Conservation (phyloP, 2,888 invertebrate genomes). For the Hedychridium roseum region DNA sequence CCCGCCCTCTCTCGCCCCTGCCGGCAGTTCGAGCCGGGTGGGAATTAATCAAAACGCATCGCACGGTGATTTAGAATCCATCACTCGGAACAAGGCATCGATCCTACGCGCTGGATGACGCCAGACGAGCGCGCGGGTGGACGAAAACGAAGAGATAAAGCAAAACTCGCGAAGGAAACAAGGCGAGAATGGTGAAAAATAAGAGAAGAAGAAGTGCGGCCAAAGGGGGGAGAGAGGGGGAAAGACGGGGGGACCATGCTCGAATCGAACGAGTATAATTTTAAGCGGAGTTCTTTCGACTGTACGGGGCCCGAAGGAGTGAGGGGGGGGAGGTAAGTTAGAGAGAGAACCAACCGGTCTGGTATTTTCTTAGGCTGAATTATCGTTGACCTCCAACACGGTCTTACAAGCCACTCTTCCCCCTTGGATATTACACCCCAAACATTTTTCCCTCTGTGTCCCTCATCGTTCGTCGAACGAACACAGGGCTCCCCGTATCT, state of each 20-base stretch:
- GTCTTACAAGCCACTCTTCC: slow-evolving; percentile 51
- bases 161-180: too few species aligned
- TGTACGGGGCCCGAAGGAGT: too few species aligned
- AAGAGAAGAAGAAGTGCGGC: slow-evolving; percentile 2
- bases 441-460: slow-evolving; percentile 27
- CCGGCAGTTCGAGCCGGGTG: not conserved
- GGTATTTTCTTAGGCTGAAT: slow-evolving; percentile 52
- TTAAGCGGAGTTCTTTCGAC: slow-evolving; percentile 47
- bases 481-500: too few species aligned
- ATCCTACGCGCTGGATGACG: slow-evolving; percentile 24
- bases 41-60: slow-evolving; percentile 34
- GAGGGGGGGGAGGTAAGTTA: too few species aligned
- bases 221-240: slow-evolving; percentile 1
- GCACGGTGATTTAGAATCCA: slow-evolving; percentile 30
- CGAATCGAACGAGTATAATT: slow-evolving; percentile 51
- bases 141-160: slow-evolving; percentile 9
- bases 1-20: not conserved
- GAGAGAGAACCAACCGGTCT: slow-evolving; percentile 44
- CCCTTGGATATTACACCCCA: slow-evolving; percentile 25
- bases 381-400: slow-evolving; percentile 58
- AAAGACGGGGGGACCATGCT: slow-evolving; percentile 34
- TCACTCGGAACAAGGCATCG: slow-evolving; percentile 27
- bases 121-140: slow-evolving; percentile 15
- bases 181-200: too few species aligned
- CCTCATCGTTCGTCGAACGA: slow-evolving; percentile 21